Conservation (phyloP, 64 coral and sea anemone species). For the Montipora capricornis region DNA sequence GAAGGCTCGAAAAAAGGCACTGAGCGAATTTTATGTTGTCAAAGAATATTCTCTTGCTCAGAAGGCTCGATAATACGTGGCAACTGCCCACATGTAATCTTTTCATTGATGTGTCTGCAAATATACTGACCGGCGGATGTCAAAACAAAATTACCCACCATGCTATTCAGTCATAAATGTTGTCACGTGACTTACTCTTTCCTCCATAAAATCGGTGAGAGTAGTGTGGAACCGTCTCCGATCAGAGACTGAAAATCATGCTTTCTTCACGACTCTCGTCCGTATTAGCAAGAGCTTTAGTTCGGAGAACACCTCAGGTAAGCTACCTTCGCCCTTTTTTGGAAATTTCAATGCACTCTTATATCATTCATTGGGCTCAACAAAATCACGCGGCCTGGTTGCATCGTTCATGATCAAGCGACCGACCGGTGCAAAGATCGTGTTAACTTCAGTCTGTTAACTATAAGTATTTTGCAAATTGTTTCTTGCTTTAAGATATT, state of each 20-base stretch:
- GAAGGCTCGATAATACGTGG: too few species aligned
- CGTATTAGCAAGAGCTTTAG: conserved; percentile 73
- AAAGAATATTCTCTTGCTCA: too few species aligned
- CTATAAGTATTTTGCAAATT: neutral
- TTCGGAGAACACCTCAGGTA: conserved; percentile 88
- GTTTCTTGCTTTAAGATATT: neutral
- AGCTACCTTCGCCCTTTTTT: neutral
- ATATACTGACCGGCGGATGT: neutral
- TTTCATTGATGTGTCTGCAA: too few species aligned
- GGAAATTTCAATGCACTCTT: neutral
- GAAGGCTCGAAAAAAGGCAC: too few species aligned
- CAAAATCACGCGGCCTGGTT: conserved; percentile 14
- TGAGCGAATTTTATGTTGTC: too few species aligned
- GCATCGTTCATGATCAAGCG: neutral
- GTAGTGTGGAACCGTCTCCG: conserved; percentile 73
- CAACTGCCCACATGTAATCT: too few species aligned
- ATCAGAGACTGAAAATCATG: conserved; percentile 69
- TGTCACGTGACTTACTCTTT: conserved; percentile 56
- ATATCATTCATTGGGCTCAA: neutral
- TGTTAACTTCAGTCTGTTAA: neutral
- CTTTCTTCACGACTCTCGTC: conserved; percentile 90
- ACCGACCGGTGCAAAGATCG: neutral
- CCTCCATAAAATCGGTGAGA: conserved; percentile 42
- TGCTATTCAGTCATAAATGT: neutral
- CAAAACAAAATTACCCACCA: conserved; percentile 14